Percentiles rank a stretch among this genome's conserved stretches.
Conservation (phyloP, 1,140 invertebrate genomes). For the Drosophila nigromelanica region DNA sequence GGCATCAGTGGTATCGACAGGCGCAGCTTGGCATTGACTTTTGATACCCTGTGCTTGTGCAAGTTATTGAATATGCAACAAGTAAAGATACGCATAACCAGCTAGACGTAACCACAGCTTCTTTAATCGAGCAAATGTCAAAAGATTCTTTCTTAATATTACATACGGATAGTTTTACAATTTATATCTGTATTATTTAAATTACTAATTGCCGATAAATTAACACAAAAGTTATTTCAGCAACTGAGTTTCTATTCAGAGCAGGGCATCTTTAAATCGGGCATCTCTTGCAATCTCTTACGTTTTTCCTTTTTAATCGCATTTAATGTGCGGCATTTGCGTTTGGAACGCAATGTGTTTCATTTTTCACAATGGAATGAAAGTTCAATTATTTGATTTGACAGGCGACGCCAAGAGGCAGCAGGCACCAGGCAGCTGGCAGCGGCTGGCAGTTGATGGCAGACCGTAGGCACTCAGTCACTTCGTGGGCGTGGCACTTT, state of each 20-base stretch:
- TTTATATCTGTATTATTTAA: too few relatives aligned
- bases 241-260: too few relatives aligned
- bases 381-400: constrained; percentile 82
- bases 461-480: background rate
- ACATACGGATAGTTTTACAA: too few relatives aligned
- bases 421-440: constrained; percentile 29
- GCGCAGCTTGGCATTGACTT: background rate
- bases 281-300: background rate
- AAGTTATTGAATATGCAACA: too few relatives aligned
- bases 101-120: too few relatives aligned
- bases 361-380: constrained; percentile 79
- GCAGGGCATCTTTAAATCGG: background rate
- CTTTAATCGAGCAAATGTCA: too few relatives aligned
- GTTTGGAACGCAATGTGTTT: constrained; percentile 50
- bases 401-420: constrained; percentile 54
- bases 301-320: constrained; percentile 51
- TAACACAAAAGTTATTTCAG: too few relatives aligned
- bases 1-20: constrained; percentile 54
- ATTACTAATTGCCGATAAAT: too few relatives aligned
- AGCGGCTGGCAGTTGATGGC: background rate
- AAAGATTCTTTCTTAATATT: too few relatives aligned
- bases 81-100: too few relatives aligned
- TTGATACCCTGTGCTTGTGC: background rate
- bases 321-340: constrained; percentile 75
- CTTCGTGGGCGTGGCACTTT: constrained; percentile 5